phyloP scores from a whole-genome alignment of 2,888 invertebrate species.

The Dorcus parallelipipedus region DNA sequence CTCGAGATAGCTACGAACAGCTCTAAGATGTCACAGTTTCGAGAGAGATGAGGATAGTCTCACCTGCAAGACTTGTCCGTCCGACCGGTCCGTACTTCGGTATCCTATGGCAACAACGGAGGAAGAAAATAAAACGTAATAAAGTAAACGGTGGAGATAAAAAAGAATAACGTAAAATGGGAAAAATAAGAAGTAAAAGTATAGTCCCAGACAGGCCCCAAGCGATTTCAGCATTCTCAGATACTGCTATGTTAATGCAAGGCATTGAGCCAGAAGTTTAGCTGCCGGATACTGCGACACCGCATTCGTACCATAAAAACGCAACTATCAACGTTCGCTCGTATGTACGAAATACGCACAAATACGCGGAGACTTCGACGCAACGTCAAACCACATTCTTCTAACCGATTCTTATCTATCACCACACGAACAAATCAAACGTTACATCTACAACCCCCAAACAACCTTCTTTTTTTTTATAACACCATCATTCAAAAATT shows the following conservation, averaged over 20 bases:
- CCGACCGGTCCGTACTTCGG: not conserved
- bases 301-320: too few species aligned
- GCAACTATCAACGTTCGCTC: too few species aligned
- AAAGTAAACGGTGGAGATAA: conserved; percentile 30
- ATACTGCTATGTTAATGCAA: conserved; percentile 19
- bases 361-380: too few species aligned
- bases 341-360: too few species aligned
- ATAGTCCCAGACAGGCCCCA: conserved; percentile 42
- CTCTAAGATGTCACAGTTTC: conserved; percentile 4
- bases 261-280: not conserved
- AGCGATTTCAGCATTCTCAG: conserved; percentile 39
- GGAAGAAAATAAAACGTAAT: conserved; percentile 41
- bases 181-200: conserved; percentile 45
- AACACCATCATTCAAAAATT: too few species aligned
- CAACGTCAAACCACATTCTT: too few species aligned
- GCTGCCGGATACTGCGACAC: too few species aligned
- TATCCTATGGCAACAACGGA: conserved; percentile 35
- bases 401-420: too few species aligned
- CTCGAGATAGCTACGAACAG: conserved; percentile 20
- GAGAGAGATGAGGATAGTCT: conserved; percentile 26
- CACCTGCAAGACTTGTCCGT: conserved; percentile 38
- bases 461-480: too few species aligned
- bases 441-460: too few species aligned
- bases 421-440: too few species aligned
- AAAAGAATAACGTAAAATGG: conserved; percentile 41